A percentile compares a stretch with the other conserved stretches of the same genome.
These are phyloP conservation scores for Sphaerophoria taeniata DNA, from an alignment of 2,888 invertebrate species.

Conservation along the genomic window DNA sequence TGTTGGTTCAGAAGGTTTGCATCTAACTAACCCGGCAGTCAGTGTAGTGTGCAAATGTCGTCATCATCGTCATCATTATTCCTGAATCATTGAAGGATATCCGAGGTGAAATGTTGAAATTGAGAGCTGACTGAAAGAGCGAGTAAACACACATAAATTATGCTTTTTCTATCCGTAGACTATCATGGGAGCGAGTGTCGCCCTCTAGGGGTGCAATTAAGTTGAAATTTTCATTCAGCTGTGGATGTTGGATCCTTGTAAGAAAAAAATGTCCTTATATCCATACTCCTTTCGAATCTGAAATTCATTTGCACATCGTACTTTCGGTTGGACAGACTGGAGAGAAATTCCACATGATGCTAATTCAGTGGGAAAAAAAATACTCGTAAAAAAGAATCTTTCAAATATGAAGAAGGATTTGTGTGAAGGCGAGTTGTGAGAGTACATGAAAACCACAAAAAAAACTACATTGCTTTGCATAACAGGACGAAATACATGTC, in stretches of 20 bases:
- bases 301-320: slow-evolving; percentile 27
- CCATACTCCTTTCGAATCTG: neutral
- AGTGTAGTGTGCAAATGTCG: slow-evolving; percentile 23
- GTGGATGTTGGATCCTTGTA: neutral
- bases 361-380: slow-evolving; percentile 17
- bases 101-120: slow-evolving; percentile 44
- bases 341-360: slow-evolving; percentile 23
- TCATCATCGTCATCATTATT: slow-evolving; percentile 47
- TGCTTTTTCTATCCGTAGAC: slow-evolving; percentile 30
- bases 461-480: no score
- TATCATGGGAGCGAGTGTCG: slow-evolving; percentile 26
- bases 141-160: slow-evolving; percentile 41
- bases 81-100: slow-evolving; percentile 53
- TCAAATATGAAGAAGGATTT: slow-evolving; percentile 14
- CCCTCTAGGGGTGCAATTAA: slow-evolving; percentile 58
- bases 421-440: slow-evolving; percentile 2
- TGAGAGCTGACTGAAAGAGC: neutral
- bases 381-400: slow-evolving; percentile 11
- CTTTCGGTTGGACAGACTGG: slow-evolving; percentile 25
- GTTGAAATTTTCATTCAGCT: slow-evolving; percentile 44
- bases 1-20: neutral
- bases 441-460: no score
- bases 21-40: neutral
- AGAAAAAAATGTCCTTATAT: slow-evolving; percentile 24
- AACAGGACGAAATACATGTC: no score